phyloP scores from a whole-genome alignment of 2,797 vertebrate species.

The Myotis planiceps region DNA sequence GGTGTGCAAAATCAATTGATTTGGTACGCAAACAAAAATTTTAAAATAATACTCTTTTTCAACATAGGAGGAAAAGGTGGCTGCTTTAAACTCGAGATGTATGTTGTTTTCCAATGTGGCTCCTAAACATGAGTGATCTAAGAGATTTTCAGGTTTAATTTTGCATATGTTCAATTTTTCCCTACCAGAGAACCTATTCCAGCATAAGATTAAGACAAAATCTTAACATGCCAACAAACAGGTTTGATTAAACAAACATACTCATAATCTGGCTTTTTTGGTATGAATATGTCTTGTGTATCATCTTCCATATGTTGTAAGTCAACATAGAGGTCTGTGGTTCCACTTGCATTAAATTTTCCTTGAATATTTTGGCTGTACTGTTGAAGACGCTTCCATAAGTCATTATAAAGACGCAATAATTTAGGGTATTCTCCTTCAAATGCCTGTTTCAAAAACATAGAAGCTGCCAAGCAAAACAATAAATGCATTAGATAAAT shows the following conservation, averaged over 20 bases:
- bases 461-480: slow-evolving; percentile 90
- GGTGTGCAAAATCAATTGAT: neutral
- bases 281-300: slow-evolving; percentile 92
- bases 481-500: slow-evolving; percentile 43
- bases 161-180: neutral
- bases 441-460: slow-evolving; percentile 96
- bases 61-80: neutral
- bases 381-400: slow-evolving; percentile 98
- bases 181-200: neutral
- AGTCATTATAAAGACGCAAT: slow-evolving; percentile 95
- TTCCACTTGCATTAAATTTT: slow-evolving; percentile 85
- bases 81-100: neutral
- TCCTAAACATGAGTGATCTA: neutral
- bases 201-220: neutral
- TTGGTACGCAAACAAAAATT: neutral
- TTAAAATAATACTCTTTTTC: slow-evolving; percentile 20
- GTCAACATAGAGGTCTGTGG: slow-evolving; percentile 88
- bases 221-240: slow-evolving; percentile 23
- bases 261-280: slow-evolving; percentile 93
- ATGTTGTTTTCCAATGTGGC: neutral
- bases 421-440: slow-evolving; percentile 98
- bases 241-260: slow-evolving; percentile 84
- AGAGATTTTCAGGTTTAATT: neutral
- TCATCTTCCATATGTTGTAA: slow-evolving; percentile 89
- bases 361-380: slow-evolving; percentile 93